These are phyloP conservation scores for Beris morrisii DNA, from an alignment of 2,888 invertebrate genomes.

Conservation along the genomic window DNA sequence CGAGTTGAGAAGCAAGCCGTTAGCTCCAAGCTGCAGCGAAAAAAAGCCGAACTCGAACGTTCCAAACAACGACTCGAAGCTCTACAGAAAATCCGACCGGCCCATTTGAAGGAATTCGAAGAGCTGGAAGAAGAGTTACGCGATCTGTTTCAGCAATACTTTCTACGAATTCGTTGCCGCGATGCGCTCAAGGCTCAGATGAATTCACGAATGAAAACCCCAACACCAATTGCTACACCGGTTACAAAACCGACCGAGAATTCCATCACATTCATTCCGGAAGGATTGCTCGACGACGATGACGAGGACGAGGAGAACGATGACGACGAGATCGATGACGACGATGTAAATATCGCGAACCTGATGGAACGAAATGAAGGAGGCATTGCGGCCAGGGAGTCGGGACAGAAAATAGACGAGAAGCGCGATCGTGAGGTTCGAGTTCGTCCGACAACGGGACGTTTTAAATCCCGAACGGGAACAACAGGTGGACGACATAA, in stretches of 20 bases:
- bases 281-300: conserved; percentile 52
- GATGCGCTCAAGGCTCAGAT: conserved; percentile 86
- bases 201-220: conserved; percentile 52
- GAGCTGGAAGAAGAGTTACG: conserved; percentile 83
- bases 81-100: conserved; percentile 93
- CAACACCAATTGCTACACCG: conserved; percentile 48
- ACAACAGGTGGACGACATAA: conserved; percentile 40
- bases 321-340: conserved; percentile 12
- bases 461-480: conserved; percentile 45
- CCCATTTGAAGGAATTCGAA: conserved; percentile 95
- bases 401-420: conserved; percentile 24
- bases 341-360: background rate
- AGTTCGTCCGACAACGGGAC: conserved; percentile 53
- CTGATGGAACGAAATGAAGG: conserved; percentile 1
- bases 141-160: conserved; percentile 82
- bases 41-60: conserved; percentile 84
- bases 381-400: background rate
- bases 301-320: conserved; percentile 44
- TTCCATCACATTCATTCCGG: conserved; percentile 52
- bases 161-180: conserved; percentile 83
- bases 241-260: conserved; percentile 50
- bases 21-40: conserved; percentile 89
- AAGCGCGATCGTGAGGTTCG: conserved; percentile 46
- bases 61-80: conserved; percentile 92
- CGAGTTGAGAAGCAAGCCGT: conserved; percentile 86